Percentiles rank a stretch among this genome's conserved stretches.
phyloP scores from a whole-genome alignment of 2,797 vertebrate genomes.

The Botia almorhae region DNA sequence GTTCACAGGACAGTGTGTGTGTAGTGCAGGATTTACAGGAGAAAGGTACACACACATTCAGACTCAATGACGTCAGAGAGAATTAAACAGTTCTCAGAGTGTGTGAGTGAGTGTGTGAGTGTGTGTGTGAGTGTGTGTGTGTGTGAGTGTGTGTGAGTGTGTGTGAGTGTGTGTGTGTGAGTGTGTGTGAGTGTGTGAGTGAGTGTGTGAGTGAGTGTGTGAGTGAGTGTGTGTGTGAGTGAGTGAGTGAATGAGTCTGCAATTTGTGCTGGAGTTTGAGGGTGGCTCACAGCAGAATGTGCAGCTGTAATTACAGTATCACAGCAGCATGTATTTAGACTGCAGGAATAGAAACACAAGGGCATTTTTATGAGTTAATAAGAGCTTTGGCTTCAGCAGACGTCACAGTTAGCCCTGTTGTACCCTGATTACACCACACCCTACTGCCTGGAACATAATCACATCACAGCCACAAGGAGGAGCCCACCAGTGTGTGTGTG shows the following conservation, averaged over 20 bases:
- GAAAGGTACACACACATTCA: slow-evolving; percentile 78
- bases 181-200: too few relatives aligned
- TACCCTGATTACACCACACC: slow-evolving; percentile 68
- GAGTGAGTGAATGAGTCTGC: too few relatives aligned
- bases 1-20: slow-evolving; percentile 85
- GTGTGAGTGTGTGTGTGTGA: too few relatives aligned
- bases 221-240: too few relatives aligned
- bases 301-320: slow-evolving; percentile 73
- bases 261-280: too few relatives aligned
- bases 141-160: too few relatives aligned
- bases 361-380: slow-evolving; percentile 76
- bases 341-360: slow-evolving; percentile 73
- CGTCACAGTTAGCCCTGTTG: slow-evolving; percentile 59
- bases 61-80: too few relatives aligned
- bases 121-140: too few relatives aligned
- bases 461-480: slow-evolving; percentile 22
- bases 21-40: slow-evolving; percentile 89
- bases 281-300: background rate
- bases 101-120: too few relatives aligned
- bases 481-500: slow-evolving; percentile 4
- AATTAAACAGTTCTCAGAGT: too few relatives aligned
- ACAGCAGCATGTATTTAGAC: slow-evolving; percentile 74
- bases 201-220: too few relatives aligned
- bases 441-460: slow-evolving; percentile 56
- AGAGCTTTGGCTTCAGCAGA: slow-evolving; percentile 71